Base-by-base conservation (phyloP, 2,888 invertebrate species). In the Microchrysa polita region DNA sequence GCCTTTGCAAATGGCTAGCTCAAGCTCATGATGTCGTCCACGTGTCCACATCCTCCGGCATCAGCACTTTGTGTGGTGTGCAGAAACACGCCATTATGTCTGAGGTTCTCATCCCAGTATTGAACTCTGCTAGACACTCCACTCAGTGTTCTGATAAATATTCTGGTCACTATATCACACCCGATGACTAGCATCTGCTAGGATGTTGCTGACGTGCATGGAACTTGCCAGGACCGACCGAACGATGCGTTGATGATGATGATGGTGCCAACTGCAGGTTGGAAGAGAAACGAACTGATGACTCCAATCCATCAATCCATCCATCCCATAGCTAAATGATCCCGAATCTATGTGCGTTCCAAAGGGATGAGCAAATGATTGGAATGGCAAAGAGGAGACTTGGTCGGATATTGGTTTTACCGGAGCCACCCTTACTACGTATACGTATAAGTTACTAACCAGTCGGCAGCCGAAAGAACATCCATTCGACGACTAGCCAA, bases 291-390 rank as follows among this genome's bases (percentile, higher is more conserved):
- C 16, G 40, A 61, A 40, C 61, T 40, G 5, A 20, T 18, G 48
- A n/a, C 65, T 44, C 20, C 2, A 44, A 65, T 34, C 44, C 65
- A 65, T 65, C 65, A 65, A 65, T 65, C 48, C 34, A 20, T 65
- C 44, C 65, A n/a, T n/a, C n/a, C n/a, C n/a, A n/a, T 44, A 18
- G 48, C 23, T 22, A 65, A 48, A n/a, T 10, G 48, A n/a, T 48
- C 14, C 14, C 16, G 48, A 12, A 2, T 12, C 12, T n/a, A 2
- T 4, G 12, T n/a, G 48, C 12, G 65, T 22, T 44, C 65, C 10
- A 5, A 65, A 65, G 65, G n/a, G 61, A 61, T 42, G 61, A 61
- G 42, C 27, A 34, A 18, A 42, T 61, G 40, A 34, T 34, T 34
- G 27, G 27, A 34, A 34, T 34, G 27, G 27, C 4, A n/a, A 34